Evolutionary conservation across 2,797 vertebrate genomes (phyloP).

Genomic region (Schizopygopsis pylzovi): DNA sequence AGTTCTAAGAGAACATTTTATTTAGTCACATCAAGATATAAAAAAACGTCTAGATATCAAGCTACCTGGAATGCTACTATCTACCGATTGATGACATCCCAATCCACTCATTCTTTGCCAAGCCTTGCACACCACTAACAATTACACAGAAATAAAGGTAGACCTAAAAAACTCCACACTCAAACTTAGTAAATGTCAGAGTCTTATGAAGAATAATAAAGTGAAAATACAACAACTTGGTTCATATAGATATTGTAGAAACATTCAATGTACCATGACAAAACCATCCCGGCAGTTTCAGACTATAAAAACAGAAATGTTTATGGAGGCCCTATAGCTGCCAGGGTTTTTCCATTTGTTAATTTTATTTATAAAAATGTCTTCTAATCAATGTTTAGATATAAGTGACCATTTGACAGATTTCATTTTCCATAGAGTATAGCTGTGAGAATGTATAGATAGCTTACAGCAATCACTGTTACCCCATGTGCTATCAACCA

Average conservation of each 20-base stretch:
- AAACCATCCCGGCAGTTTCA: neutral
- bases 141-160: neutral
- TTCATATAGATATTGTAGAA: neutral
- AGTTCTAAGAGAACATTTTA: neutral
- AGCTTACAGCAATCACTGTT: constrained; percentile 5
- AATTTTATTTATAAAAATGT: neutral
- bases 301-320: neutral
- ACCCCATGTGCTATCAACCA: constrained; percentile 33
- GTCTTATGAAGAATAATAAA: neutral
- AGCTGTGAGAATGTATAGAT: constrained; percentile 13
- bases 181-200: neutral
- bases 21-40: neutral
- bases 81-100: neutral
- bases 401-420: neutral
- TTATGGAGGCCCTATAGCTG: constrained; percentile 30
- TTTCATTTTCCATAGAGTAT: neutral
- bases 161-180: neutral
- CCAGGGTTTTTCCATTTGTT: neutral
- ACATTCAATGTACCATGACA: too few relatives aligned
- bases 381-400: neutral
- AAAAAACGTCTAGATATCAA: neutral
- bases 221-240: neutral
- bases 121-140: neutral
- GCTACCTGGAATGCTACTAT: neutral
- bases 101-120: neutral